phyloP scores from a whole-genome alignment of 2,888 invertebrate species.

The Elegia similella region DNA sequence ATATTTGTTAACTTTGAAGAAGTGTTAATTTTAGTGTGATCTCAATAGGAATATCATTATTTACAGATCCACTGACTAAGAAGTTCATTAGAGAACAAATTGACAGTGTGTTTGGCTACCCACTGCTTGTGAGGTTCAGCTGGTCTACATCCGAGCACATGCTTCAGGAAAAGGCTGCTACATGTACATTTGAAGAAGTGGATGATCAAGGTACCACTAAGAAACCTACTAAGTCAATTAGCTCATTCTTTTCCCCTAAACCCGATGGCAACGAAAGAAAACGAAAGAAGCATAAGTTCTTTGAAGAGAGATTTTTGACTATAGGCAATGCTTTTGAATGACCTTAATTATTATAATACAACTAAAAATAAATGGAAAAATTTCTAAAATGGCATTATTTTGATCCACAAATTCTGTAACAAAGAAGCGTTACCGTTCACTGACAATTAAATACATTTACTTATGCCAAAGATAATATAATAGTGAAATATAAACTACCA shows the following conservation, averaged over 20 bases:
- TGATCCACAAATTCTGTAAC: no score
- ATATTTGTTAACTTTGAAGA: no score
- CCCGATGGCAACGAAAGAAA: slow-evolving; percentile 54
- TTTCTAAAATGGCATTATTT: no score
- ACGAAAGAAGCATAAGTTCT: slow-evolving; percentile 84
- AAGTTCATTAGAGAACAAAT: slow-evolving; percentile 90
- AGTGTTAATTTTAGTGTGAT: no score
- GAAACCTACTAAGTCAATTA: slow-evolving; percentile 79
- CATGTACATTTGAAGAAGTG: slow-evolving; percentile 86
- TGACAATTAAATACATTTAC: not conserved
- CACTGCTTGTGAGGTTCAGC: slow-evolving; percentile 95
- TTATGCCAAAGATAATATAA: no score
- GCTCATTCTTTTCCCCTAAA: slow-evolving; percentile 78
- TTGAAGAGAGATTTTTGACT: slow-evolving; percentile 84
- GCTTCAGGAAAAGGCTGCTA: slow-evolving; percentile 87
- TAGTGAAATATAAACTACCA: no score
- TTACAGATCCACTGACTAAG: slow-evolving; percentile 95
- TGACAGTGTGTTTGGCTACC: slow-evolving; percentile 96
- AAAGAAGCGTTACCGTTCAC: not conserved
- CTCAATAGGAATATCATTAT: no score
- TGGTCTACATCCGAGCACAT: slow-evolving; percentile 97
- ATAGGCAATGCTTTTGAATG: slow-evolving; percentile 73
- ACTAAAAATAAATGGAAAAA: no score
- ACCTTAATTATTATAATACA: slow-evolving; percentile 21
- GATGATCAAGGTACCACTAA: slow-evolving; percentile 74